These are phyloP conservation scores for Calidris pugnax DNA, from an alignment of 2,113 vertebrate species.

Conservation along the genomic window DNA sequence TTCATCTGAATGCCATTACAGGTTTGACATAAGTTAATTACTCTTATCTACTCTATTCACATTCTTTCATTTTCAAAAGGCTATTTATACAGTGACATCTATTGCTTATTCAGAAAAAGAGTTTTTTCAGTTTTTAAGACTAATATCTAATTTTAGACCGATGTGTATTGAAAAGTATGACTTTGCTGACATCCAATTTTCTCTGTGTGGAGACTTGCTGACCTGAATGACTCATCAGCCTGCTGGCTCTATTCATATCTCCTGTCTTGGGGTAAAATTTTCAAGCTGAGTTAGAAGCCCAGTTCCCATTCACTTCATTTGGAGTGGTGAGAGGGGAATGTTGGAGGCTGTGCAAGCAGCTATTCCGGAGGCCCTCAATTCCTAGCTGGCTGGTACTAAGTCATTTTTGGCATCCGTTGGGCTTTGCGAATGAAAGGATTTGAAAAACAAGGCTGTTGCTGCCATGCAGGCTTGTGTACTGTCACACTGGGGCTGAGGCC, in stretches of 20 bases:
- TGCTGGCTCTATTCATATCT: not conserved
- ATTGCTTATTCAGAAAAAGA: not conserved
- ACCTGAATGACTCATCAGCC: not conserved
- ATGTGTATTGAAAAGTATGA: not conserved
- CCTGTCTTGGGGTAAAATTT: not conserved
- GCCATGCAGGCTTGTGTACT: not conserved
- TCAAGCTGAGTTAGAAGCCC: not conserved
- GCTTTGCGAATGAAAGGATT: not conserved
- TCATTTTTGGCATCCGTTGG: not conserved
- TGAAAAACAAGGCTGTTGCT: not conserved
- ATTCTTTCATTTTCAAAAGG: not conserved
- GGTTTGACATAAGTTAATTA: not conserved
- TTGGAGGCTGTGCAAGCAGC: not conserved
- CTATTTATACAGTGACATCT: not conserved
- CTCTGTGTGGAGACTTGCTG: not conserved
- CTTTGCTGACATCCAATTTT: not conserved
- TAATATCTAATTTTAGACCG: not conserved
- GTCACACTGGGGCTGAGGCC: not conserved
- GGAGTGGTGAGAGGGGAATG: rapidly evolving
- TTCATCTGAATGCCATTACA: not conserved
- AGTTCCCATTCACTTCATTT: not conserved
- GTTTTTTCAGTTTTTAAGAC: not conserved
- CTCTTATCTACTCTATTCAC: not conserved
- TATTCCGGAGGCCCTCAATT: not conserved
- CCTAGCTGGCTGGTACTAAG: not conserved